Evolutionary conservation across 2,888 invertebrate genomes (phyloP), one percentile per base, ranked within the genome.

Genomic region (Caenorhabditis sp.): DNA sequence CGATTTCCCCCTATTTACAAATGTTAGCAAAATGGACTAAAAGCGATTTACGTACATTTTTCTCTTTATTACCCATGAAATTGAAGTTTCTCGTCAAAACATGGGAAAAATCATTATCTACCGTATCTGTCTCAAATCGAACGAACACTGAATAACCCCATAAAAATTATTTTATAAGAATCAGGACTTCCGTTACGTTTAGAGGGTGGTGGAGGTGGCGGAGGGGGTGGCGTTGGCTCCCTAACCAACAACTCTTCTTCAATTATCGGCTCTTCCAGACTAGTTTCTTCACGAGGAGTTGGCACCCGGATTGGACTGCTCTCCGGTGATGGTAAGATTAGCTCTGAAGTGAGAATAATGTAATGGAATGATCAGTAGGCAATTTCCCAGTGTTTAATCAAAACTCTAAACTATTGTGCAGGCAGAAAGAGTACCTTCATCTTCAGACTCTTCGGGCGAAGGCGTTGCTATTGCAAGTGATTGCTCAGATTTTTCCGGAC

Each of bases 211-310:
- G 75, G 66, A 1, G 80, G 79, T 26, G 72, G 55, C 20, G 75
- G 77, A n/a, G 78, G n/a, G n/a, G n/a, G n/a, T n/a, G n/a, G n/a
- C n/a, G n/a, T n/a, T n/a, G n/a, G n/a, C n/a, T n/a, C n/a, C n/a
- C n/a, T n/a, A n/a, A n/a, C n/a, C n/a, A n/a, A n/a, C n/a, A n/a
- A n/a, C n/a, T n/a, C n/a, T n/a, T n/a, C n/a, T n/a, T n/a, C n/a
- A n/a, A n/a, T n/a, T n/a, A n/a, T n/a, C n/a, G n/a, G n/a, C n/a
- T n/a, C n/a, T n/a, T n/a, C 30, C 30, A 9, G 30, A 30, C 5
- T 30, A 30, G 80, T 65, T 32, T 55, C 37, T 39, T 37, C 66
- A 11, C 73, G 61, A n/a, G 81, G 81, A 15, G 81, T 58, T 17
- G 76, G 77, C 22, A 63, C 71, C 3, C 56, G 58, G 1, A 43